phyloP scores from a whole-genome alignment of 2,888 invertebrate species.

The Trichacis sp. region DNA sequence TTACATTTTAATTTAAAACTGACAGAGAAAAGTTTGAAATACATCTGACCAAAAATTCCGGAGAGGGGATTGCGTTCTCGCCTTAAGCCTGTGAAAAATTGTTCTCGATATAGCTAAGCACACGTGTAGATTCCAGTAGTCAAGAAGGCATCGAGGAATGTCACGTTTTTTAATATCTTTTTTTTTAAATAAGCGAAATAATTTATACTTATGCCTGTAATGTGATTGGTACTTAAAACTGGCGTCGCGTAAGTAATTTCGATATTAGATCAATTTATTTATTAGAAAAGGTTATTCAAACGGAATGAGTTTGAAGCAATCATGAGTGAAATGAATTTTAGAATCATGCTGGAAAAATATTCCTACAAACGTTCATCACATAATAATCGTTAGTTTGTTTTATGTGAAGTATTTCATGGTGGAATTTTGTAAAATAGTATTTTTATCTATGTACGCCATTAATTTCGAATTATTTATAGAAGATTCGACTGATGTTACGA shows the following conservation, averaged over 20 bases:
- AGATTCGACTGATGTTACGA: conserved; percentile 5
- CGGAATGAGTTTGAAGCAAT: neutral
- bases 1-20: too few species aligned
- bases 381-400: neutral
- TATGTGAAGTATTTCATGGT: neutral
- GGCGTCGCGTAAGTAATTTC: neutral
- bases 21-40: too few species aligned
- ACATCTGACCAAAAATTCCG: too few species aligned
- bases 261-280: neutral
- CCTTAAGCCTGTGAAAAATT: conserved; percentile 49
- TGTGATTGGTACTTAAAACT: conserved; percentile 8
- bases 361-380: neutral
- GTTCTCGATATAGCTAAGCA: conserved; percentile 16
- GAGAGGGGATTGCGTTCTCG: too few species aligned
- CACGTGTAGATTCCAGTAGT: conserved; percentile 35
- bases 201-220: conserved; percentile 52
- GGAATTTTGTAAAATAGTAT: conserved; percentile 7
- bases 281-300: neutral
- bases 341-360: too few species aligned
- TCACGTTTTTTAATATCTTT: conserved; percentile 56
- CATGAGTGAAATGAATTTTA: neutral
- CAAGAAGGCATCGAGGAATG: conserved; percentile 42
- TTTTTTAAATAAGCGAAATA: conserved; percentile 57
- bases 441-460: conserved; percentile 1
- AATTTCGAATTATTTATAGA: conserved; percentile 5